These are phyloP conservation scores for Elymnias hypermnestra DNA, from an alignment of 1,140 invertebrate genomes.

Conservation along the genomic window DNA sequence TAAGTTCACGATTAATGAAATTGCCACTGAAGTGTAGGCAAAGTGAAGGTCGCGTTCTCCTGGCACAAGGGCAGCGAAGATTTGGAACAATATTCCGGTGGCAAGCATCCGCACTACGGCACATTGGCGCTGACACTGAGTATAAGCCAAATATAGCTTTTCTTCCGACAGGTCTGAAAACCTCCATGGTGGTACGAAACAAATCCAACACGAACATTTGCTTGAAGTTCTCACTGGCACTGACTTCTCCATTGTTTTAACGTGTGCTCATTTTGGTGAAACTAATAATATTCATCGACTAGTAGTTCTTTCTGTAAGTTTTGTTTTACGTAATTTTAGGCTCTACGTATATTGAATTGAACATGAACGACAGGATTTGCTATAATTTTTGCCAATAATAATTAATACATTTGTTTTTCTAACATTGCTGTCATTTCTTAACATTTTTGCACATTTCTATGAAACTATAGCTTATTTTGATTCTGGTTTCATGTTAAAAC, in stretches of 20 bases:
- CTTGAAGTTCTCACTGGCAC: conserved; percentile 33
- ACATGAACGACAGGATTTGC: no score
- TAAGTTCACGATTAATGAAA: conserved; percentile 75
- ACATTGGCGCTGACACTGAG: conserved; percentile 83
- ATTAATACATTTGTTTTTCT: no score
- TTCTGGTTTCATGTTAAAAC: neutral
- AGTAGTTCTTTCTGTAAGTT: neutral
- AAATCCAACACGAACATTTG: conserved; percentile 38
- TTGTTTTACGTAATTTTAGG: no score
- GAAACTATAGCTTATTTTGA: neutral
- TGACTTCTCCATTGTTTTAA: conserved; percentile 54
- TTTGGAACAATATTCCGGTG: conserved; percentile 81
- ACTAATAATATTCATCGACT: neutral
- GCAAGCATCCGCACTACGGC: conserved; percentile 86
- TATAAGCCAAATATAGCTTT: conserved; percentile 85
- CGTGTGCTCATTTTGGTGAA: conserved; percentile 17
- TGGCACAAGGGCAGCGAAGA: conserved; percentile 79
- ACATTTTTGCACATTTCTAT: neutral
- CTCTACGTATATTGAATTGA: neutral
- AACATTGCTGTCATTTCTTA: neutral
- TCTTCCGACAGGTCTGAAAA: conserved; percentile 80
- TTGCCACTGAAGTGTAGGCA: conserved; percentile 69
- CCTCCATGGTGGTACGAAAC: conserved; percentile 52
- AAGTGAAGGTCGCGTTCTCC: conserved; percentile 75
- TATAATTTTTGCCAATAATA: no score